phyloP scores from a whole-genome alignment of 2,113 vertebrate genomes.

The Mastomys coucha region DNA sequence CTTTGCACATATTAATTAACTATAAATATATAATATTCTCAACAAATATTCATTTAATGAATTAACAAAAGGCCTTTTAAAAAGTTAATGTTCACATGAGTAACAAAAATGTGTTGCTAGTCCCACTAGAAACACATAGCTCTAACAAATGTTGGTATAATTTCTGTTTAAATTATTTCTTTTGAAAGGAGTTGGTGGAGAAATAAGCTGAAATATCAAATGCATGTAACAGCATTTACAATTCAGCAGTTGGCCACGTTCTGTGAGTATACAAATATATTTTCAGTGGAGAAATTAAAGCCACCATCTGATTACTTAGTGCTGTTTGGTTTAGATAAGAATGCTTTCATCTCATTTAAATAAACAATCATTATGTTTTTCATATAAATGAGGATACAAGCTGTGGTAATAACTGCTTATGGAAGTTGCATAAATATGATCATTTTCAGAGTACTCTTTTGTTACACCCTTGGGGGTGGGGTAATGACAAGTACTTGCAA shows the following conservation, averaged over 20 bases:
- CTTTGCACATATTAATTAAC: neutral
- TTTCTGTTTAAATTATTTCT: conserved; percentile 33
- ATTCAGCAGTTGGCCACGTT: neutral
- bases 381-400: neutral
- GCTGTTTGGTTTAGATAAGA: conserved; percentile 43
- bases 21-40: neutral
- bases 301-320: conserved; percentile 29
- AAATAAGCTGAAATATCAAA: conserved; percentile 23
- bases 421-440: neutral
- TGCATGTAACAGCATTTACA: neutral
- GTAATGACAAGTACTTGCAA: neutral
- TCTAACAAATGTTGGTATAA: neutral
- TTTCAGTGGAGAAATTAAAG: conserved; percentile 56
- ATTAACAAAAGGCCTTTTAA: neutral
- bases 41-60: neutral
- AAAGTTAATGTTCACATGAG: neutral
- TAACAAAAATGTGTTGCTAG: neutral
- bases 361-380: conserved; percentile 38
- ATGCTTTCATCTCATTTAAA: conserved; percentile 65
- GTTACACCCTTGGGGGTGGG: neutral
- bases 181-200: neutral
- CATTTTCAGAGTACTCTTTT: conserved; percentile 44
- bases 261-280: conserved; percentile 8
- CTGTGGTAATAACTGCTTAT: conserved; percentile 12
- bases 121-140: neutral